phyloP scores from a whole-genome alignment of 2,888 invertebrate genomes.

The Sphinx pinastri region DNA sequence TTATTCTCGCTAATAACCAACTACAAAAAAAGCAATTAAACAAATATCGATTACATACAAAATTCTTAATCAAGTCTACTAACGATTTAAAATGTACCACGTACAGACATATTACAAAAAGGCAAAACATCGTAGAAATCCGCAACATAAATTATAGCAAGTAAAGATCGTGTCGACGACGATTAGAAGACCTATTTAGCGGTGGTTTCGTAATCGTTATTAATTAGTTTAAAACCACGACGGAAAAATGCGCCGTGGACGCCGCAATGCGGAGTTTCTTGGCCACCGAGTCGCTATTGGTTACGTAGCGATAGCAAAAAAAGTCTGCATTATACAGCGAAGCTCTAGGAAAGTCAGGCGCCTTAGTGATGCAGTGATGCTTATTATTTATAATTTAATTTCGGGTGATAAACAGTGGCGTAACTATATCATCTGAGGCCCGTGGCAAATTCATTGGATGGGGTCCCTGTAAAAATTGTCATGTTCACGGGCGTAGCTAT shows the following conservation, averaged over 20 bases:
- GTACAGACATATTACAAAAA: background rate
- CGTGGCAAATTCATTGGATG: too few relatives aligned
- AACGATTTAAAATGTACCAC: background rate
- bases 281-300: constrained; percentile 39
- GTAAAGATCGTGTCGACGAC: constrained; percentile 49
- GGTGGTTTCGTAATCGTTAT: constrained; percentile 60
- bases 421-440: too few relatives aligned
- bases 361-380: background rate
- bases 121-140: background rate
- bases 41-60: too few relatives aligned
- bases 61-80: background rate
- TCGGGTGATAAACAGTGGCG: too few relatives aligned
- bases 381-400: too few relatives aligned
- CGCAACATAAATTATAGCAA: constrained; percentile 33
- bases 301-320: constrained; percentile 38
- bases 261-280: constrained; percentile 43
- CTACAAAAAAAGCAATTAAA: too few relatives aligned
- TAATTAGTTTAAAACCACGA: constrained; percentile 61
- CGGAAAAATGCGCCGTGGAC: constrained; percentile 53
- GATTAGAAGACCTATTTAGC: constrained; percentile 52
- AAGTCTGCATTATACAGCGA: constrained; percentile 14
- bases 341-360: background rate
- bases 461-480: too few relatives aligned
- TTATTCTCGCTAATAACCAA: too few relatives aligned
- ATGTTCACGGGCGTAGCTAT: too few relatives aligned